phyloP scores from a whole-genome alignment of 2,888 invertebrate species.

The Nomada hirtipes region DNA sequence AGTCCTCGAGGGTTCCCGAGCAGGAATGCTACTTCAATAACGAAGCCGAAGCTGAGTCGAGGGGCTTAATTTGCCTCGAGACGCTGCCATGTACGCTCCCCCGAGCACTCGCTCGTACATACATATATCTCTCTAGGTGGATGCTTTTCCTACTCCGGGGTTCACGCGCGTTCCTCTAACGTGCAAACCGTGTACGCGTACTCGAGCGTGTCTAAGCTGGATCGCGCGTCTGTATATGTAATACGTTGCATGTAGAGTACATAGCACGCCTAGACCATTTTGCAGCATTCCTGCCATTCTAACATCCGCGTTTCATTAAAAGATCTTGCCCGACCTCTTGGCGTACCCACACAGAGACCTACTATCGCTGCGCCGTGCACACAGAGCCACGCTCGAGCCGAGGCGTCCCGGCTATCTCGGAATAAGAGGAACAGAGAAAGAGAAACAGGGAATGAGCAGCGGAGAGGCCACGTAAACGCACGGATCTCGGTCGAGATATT shows the following conservation, averaged over 20 bases:
- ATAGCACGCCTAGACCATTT: conserved; percentile 77
- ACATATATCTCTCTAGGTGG: conserved; percentile 22
- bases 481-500: conserved; percentile 48
- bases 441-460: neutral
- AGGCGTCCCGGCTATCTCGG: conserved; percentile 13
- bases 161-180: neutral
- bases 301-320: conserved; percentile 82
- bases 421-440: conserved; percentile 14
- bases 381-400: conserved; percentile 11
- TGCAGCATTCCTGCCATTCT: conserved; percentile 81
- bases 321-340: conserved; percentile 68
- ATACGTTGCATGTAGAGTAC: conserved; percentile 47
- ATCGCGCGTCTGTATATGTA: conserved; percentile 19
- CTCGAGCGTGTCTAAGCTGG: conserved; percentile 40
- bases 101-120: conserved; percentile 21
- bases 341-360: conserved; percentile 19
- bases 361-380: neutral
- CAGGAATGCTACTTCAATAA: conserved; percentile 74
- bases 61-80: conserved; percentile 77
- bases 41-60: conserved; percentile 70
- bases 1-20: conserved; percentile 66
- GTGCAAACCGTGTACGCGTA: conserved; percentile 13
- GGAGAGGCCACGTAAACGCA: conserved; percentile 33
- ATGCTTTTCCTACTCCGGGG: conserved; percentile 47
- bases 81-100: conserved; percentile 58